These are phyloP conservation scores for Pampus argenteus DNA, from an alignment of 2,797 vertebrate genomes.

Conservation along the genomic window DNA sequence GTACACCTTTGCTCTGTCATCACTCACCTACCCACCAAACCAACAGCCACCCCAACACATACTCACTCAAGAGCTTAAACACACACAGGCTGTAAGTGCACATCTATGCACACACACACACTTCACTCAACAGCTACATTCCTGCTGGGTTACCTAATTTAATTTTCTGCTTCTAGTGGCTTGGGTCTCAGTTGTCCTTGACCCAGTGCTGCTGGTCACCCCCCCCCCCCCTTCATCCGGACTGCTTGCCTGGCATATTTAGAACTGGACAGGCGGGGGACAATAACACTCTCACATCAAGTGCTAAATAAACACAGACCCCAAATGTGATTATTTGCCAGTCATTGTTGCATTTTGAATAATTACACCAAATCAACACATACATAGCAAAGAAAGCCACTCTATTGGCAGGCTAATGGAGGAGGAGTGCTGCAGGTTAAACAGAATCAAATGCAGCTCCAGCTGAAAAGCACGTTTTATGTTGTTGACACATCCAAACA, in stretches of 20 bases:
- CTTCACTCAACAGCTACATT: slow-evolving; percentile 75
- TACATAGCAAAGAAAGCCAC: slow-evolving; percentile 22
- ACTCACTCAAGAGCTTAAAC: slow-evolving; percentile 48
- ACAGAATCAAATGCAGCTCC: slow-evolving; percentile 23
- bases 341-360: slow-evolving; percentile 38
- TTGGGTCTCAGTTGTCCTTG: slow-evolving; percentile 73
- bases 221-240: slow-evolving; percentile 27
- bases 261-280: slow-evolving; percentile 52
- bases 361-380: slow-evolving; percentile 56
- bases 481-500: slow-evolving; percentile 19
- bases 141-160: slow-evolving; percentile 76
- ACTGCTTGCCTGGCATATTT: slow-evolving; percentile 67
- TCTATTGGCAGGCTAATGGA: slow-evolving; percentile 21
- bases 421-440: slow-evolving; percentile 29
- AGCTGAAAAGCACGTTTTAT: slow-evolving; percentile 2
- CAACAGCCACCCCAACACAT: slow-evolving; percentile 53
- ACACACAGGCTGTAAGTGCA: slow-evolving; percentile 35
- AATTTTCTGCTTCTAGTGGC: slow-evolving; percentile 72
- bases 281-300: slow-evolving; percentile 41
- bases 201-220: slow-evolving; percentile 65
- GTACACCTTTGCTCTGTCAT: slow-evolving; percentile 70
- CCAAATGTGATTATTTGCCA: slow-evolving; percentile 30
- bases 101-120: slow-evolving; percentile 10
- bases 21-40: slow-evolving; percentile 62
- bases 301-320: slow-evolving; percentile 50